Evolutionary conservation across 1,140 invertebrate genomes (phyloP).

Genomic region (Temnothorax curvispinosus): DNA sequence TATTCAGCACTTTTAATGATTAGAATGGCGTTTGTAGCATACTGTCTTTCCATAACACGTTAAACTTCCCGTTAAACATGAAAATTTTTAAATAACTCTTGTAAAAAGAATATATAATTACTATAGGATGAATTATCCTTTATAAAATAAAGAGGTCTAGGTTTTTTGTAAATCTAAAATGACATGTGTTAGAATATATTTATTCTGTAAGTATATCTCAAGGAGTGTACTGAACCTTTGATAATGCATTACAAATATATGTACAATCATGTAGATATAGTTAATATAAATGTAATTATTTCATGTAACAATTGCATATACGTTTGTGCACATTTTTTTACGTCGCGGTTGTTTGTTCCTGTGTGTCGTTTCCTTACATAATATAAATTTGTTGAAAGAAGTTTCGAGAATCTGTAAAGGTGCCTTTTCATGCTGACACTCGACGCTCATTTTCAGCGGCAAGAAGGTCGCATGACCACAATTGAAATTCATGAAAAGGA

Average conservation of each 20-base stretch:
- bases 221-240: slow-evolving; percentile 11
- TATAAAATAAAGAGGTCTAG: slow-evolving; percentile 10
- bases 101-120: slow-evolving; percentile 14
- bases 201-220: slow-evolving; percentile 18
- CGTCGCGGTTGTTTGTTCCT: not conserved
- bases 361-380: not conserved
- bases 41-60: slow-evolving; percentile 1
- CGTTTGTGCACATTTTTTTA: not conserved
- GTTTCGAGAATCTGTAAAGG: not conserved
- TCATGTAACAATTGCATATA: not conserved
- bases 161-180: slow-evolving; percentile 31
- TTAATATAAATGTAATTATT: slow-evolving; percentile 33
- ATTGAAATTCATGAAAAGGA: too few species aligned
- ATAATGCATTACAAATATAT: slow-evolving; percentile 41
- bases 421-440: too few species aligned
- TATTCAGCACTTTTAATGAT: slow-evolving; percentile 17
- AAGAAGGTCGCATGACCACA: too few species aligned
- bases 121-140: not conserved
- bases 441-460: too few species aligned
- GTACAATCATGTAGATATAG: slow-evolving; percentile 15
- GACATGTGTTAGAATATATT: slow-evolving; percentile 17
- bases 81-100: slow-evolving; percentile 19
- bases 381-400: not conserved
- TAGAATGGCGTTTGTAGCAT: not conserved
- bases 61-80: not conserved